A percentile compares a stretch with the other conserved stretches of the same genome.
These are phyloP conservation scores for Callipepla squamata DNA, from an alignment of 2,113 vertebrate genomes.

Conservation along the genomic window DNA sequence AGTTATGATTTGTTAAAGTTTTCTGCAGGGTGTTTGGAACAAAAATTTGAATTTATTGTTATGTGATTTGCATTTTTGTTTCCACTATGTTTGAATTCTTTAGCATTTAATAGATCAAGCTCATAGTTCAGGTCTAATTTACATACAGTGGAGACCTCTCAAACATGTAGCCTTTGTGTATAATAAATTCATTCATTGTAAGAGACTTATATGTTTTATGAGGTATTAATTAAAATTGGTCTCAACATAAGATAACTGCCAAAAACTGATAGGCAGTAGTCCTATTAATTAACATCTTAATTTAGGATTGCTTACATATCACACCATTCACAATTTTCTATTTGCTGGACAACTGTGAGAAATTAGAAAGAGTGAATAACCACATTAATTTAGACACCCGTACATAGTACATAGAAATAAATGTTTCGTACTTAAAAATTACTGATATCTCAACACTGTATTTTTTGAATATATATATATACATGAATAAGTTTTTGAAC, in stretches of 20 bases:
- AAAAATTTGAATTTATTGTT: slow-evolving; percentile 73
- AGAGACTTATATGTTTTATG: slow-evolving; percentile 63
- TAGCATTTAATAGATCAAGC: slow-evolving; percentile 25
- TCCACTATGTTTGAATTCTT: slow-evolving; percentile 20
- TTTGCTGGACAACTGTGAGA: neutral
- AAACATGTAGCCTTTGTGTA: slow-evolving; percentile 41
- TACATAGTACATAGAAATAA: neutral
- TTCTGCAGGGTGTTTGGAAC: slow-evolving; percentile 66
- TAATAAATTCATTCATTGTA: slow-evolving; percentile 58
- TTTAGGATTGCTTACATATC: neutral
- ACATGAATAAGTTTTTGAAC: neutral
- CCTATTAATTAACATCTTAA: slow-evolving; percentile 50
- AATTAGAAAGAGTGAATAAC: neutral
- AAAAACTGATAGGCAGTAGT: neutral
- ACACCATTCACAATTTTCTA: neutral
- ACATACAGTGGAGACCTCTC: slow-evolving; percentile 48
- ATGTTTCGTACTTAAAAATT: neutral
- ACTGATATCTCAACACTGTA: neutral
- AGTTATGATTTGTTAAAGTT: slow-evolving; percentile 77
- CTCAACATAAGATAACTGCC: neutral
- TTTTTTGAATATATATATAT: neutral
- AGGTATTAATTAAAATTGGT: slow-evolving; percentile 56
- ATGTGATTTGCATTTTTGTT: slow-evolving; percentile 77
- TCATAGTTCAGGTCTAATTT: slow-evolving; percentile 18
- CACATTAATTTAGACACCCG: neutral